A percentile compares a stretch with the other conserved stretches of the same genome.
Conservation (phyloP, 2,113 vertebrate genomes). For the Clarias magur region DNA sequence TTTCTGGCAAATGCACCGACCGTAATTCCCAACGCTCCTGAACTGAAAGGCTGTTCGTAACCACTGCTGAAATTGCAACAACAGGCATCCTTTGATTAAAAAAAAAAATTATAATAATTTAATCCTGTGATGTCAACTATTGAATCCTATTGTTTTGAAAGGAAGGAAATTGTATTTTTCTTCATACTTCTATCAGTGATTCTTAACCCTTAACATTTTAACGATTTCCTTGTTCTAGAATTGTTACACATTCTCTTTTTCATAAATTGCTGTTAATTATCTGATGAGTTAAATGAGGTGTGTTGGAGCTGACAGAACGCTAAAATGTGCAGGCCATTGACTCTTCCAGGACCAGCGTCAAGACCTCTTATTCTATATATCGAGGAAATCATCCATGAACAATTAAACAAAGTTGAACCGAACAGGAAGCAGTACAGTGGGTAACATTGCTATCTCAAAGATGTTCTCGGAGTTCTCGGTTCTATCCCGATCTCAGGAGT, state of each 20-base stretch:
- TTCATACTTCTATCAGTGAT: not conserved
- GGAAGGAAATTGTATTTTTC: not conserved
- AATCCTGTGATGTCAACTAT: not conserved
- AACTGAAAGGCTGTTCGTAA: not conserved
- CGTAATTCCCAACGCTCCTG: too few relatives aligned
- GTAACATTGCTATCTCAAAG: not conserved
- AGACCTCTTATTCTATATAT: not conserved
- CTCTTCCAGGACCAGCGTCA: too few relatives aligned
- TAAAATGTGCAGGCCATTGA: too few relatives aligned
- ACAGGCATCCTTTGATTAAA: not conserved
- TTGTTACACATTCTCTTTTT: too few relatives aligned
- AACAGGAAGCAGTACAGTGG: not conserved
- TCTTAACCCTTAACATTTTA: too few relatives aligned
- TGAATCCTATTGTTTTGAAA: not conserved
- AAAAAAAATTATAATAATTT: not conserved
- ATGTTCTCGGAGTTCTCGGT: not conserved
- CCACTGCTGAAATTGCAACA: not conserved
- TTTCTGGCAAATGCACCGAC: not conserved
- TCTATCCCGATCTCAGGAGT: not conserved
- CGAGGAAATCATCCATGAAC: not conserved
- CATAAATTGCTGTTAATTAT: too few relatives aligned
- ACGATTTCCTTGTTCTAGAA: too few relatives aligned
- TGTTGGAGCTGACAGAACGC: too few relatives aligned
- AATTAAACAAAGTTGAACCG: not conserved
- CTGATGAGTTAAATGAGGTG: too few relatives aligned